Base-by-base conservation (phyloP, 2,113 vertebrate species). In the Polyodon spathula region DNA sequence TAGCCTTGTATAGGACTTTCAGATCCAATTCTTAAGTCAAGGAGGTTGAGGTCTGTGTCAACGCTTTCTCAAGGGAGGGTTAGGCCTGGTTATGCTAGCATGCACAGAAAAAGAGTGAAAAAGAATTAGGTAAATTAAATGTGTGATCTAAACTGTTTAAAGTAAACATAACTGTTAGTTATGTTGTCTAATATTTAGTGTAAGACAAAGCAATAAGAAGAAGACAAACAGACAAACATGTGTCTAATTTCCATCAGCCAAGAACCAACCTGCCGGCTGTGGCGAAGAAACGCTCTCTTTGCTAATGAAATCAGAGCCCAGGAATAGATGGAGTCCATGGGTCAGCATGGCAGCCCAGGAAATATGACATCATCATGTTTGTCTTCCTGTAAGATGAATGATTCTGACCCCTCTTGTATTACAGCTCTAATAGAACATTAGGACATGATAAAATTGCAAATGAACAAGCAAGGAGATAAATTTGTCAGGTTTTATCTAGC, bases 291-390 rank as follows among this genome's bases (percentile, higher is more conserved):
- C 61, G 40, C 65, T 70, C 42, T 56, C 63, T 76, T 44, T 61
- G 60, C 60, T 66, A 62, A 41, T 67, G 66, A 74, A 74, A 78
- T 60, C 61, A 76, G 55, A 80, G 75, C 61, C 64, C 67, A 63
- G 68, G 64, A 71, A 50, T 65, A 73, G 58, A 66, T 53, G 71
- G 64, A 79, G 77, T 57, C 63, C 65, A 54, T 64, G 69, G 70
- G 75, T 80, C 70, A 78, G 69, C 68, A 64, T 67, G 58, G 66
- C 68, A 80, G 63, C 74, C 64, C 73, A 67, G 71, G 69, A 83
- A 82, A 78, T 78, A 85, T 88, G 86, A 90, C 84, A 88, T 89
- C 87, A 89, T 85, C 76, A 75, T 76, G 70, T 72, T 65, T 76
- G 73, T 71, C 65, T 59, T 66, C 64, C 74, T 48, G 12, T 69